phyloP scores from a whole-genome alignment of 2,888 invertebrate species.

The Cataglyphis albicans region DNA sequence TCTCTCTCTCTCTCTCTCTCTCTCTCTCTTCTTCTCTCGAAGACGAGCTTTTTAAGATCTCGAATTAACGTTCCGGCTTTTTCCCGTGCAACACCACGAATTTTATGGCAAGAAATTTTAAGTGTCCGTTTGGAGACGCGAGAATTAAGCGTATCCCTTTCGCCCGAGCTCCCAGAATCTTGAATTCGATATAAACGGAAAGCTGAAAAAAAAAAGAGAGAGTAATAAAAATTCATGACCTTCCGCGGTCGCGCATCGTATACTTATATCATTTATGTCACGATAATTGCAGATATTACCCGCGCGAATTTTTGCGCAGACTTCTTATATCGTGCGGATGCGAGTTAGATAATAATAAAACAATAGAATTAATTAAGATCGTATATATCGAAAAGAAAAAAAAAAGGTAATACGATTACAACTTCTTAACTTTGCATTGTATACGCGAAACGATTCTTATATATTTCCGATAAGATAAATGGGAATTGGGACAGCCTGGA shows the following conservation, averaged over 20 bases:
- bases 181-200: slow-evolving; percentile 63
- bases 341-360: background rate
- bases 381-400: background rate
- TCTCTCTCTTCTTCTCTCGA: background rate
- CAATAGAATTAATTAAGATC: background rate
- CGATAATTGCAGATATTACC: background rate
- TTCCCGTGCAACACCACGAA: slow-evolving; percentile 57
- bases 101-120: slow-evolving; percentile 73
- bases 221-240: slow-evolving; percentile 68
- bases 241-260: slow-evolving; percentile 10
- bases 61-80: slow-evolving; percentile 67
- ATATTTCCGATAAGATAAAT: slow-evolving; percentile 9
- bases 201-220: slow-evolving; percentile 22
- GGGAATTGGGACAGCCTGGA: background rate
- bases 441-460: slow-evolving; percentile 17
- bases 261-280: slow-evolving; percentile 12
- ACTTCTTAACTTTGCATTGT: background rate
- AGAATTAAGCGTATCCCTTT: slow-evolving; percentile 69
- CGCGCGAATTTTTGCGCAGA: background rate
- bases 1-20: background rate
- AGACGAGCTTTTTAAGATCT: slow-evolving; percentile 2
- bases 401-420: background rate
- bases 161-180: slow-evolving; percentile 61
- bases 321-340: background rate
- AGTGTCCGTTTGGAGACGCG: slow-evolving; percentile 70